Evolutionary conservation across 2,113 vertebrate genomes (phyloP).

Genomic region (Cyanocitta stelleri): DNA sequence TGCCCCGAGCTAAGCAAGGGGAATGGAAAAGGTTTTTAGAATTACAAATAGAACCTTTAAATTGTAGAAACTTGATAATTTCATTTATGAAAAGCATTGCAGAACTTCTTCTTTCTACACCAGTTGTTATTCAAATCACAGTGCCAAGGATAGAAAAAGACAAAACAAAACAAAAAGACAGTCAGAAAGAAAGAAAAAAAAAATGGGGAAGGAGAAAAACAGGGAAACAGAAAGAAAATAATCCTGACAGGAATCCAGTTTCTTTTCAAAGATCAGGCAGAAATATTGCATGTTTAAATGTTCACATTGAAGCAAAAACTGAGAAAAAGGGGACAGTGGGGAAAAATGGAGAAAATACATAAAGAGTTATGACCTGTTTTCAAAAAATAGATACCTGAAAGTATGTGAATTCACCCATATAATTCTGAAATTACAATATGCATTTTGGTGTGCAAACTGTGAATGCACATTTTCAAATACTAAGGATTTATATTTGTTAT

Average conservation of each 20-base stretch:
- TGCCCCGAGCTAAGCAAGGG: constrained; percentile 64
- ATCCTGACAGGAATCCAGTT: constrained; percentile 46
- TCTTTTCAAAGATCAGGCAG: constrained; percentile 44
- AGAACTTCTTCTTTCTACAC: constrained; percentile 49
- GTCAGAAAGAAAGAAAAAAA: background rate
- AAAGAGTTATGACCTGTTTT: background rate
- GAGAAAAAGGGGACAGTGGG: fast-evolving
- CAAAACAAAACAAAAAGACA: background rate
- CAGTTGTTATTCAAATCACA: constrained; percentile 66
- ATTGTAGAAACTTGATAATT: constrained; percentile 75
- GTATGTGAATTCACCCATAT: background rate
- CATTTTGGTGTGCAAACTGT: background rate
- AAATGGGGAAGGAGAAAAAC: fast-evolving
- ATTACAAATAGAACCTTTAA: constrained; percentile 77
- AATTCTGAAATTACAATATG: background rate
- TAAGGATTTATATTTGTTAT: background rate
- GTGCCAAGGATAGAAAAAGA: background rate
- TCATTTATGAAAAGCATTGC: constrained; percentile 62
- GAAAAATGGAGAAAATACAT: background rate
- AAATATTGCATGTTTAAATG: constrained; percentile 52
- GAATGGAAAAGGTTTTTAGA: constrained; percentile 63
- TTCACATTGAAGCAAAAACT: constrained; percentile 15
- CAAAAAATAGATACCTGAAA: background rate
- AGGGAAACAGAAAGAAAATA: background rate
- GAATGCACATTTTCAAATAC: background rate